These are phyloP conservation scores for Bombus confusus DNA, from an alignment of 1,140 invertebrate genomes.

Conservation along the genomic window DNA sequence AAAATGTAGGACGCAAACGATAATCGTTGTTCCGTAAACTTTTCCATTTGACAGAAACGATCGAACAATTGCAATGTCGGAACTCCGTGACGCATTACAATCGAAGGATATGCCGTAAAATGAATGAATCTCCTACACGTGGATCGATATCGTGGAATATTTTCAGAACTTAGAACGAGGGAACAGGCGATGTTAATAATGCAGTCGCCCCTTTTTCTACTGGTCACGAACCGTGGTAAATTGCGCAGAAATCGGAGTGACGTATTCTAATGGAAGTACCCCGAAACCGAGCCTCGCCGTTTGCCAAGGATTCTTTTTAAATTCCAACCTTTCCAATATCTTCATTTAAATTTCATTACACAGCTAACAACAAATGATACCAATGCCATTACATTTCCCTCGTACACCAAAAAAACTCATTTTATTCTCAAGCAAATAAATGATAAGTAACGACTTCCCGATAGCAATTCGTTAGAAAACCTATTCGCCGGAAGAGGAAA, in stretches of 20 bases:
- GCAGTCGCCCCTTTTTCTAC: slow-evolving; percentile 34
- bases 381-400: not conserved
- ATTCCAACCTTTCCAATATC: not conserved
- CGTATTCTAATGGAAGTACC: not conserved
- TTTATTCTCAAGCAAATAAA: no score
- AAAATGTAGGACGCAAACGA: slow-evolving; percentile 40
- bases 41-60: slow-evolving; percentile 46
- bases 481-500: not conserved
- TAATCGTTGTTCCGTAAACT: slow-evolving; percentile 32
- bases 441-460: not conserved
- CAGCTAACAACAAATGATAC: not conserved
- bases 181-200: slow-evolving; percentile 50
- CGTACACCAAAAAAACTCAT: not conserved
- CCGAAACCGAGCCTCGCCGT: not conserved
- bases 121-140: slow-evolving; percentile 49
- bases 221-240: slow-evolving; percentile 41
- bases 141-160: slow-evolving; percentile 64
- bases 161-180: slow-evolving; percentile 47
- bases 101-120: slow-evolving; percentile 35
- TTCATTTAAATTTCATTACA: not conserved
- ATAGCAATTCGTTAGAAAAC: not conserved
- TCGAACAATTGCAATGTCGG: slow-evolving; percentile 47
- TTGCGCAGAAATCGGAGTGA: slow-evolving; percentile 42
- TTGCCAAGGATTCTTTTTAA: not conserved
- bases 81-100: slow-evolving; percentile 52